Conservation (phyloP, 2,888 invertebrate genomes). For the Sinotaia quadrata region DNA sequence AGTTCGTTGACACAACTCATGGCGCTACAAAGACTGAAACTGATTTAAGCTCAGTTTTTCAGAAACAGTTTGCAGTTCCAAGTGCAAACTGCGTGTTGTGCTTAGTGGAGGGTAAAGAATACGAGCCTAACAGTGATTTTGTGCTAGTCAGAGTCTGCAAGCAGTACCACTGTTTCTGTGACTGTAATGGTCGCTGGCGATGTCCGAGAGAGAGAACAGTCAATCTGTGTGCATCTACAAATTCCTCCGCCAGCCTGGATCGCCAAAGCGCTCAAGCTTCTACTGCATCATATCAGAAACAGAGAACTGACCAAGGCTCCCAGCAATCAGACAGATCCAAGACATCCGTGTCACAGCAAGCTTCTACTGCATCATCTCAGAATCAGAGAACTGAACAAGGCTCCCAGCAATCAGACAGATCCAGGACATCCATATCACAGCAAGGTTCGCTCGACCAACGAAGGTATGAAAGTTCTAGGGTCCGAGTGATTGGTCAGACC, state of each 20-base stretch:
- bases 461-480: slow-evolving; percentile 1
- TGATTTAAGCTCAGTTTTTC: slow-evolving; percentile 4
- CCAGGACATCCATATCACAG: no score
- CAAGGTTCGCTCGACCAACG: no score
- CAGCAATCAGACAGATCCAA: not conserved
- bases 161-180: slow-evolving; percentile 35
- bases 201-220: slow-evolving; percentile 33
- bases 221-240: slow-evolving; percentile 15
- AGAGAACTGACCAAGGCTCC: not conserved
- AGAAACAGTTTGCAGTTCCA: not conserved
- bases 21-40: slow-evolving; percentile 14
- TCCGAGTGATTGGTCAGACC: slow-evolving; percentile 13
- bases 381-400: no score
- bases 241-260: no score
- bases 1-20: slow-evolving; percentile 1
- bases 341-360: no score
- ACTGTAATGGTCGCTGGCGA: slow-evolving; percentile 42
- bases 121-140: slow-evolving; percentile 17
- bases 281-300: no score
- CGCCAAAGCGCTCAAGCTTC: no score
- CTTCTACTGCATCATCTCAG: no score
- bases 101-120: slow-evolving; percentile 13
- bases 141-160: slow-evolving; percentile 15
- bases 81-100: slow-evolving; percentile 26
- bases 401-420: not conserved